Evolutionary conservation across 2,113 vertebrate species (phyloP).

Genomic region (Mesoclemmys tuberculata): DNA sequence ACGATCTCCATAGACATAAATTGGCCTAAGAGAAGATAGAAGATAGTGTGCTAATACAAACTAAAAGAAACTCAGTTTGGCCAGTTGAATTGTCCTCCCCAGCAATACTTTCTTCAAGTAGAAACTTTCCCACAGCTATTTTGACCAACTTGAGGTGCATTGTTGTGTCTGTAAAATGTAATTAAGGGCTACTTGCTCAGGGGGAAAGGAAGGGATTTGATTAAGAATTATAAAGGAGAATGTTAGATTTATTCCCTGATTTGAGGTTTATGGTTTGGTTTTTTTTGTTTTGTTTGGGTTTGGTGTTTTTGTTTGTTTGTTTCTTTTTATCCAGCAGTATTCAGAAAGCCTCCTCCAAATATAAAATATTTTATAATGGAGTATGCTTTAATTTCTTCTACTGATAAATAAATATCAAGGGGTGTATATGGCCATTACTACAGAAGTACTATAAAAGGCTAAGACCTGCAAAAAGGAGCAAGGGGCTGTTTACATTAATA

Average conservation of each 20-base stretch:
- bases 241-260: not conserved
- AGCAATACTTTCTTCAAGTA: not conserved
- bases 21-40: not conserved
- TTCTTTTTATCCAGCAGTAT: slow-evolving; percentile 17
- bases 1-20: not conserved
- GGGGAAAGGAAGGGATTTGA: slow-evolving; percentile 55
- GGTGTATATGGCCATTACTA: not conserved
- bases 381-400: slow-evolving; percentile 5
- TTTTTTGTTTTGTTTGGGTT: slow-evolving; percentile 45
- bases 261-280: not conserved
- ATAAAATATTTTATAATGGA: slow-evolving; percentile 1
- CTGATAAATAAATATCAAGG: not conserved
- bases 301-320: not conserved
- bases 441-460: not conserved
- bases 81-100: not conserved
- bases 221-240: slow-evolving; percentile 36
- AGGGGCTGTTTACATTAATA: not conserved
- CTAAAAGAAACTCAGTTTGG: not conserved
- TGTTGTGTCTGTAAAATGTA: slow-evolving; percentile 65
- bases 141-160: slow-evolving; percentile 35
- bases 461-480: not conserved
- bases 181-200: slow-evolving; percentile 64
- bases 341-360: slow-evolving; percentile 46
- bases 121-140: slow-evolving; percentile 63
- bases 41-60: not conserved